Conservation (phyloP, 2,113 vertebrate genomes). For the Columba livia region DNA sequence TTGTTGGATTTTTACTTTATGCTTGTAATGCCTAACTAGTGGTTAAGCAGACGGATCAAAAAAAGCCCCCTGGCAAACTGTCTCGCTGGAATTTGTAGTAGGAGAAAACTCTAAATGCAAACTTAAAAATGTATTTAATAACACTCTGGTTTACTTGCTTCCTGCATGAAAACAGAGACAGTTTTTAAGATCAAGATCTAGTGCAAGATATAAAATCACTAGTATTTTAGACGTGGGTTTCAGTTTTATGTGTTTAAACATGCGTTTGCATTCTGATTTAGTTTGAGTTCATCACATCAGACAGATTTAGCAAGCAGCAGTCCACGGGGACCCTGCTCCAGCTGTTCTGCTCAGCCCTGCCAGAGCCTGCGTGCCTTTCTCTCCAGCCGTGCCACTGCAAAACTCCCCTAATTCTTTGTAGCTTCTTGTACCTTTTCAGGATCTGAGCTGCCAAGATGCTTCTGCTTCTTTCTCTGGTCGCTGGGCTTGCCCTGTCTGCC, state of each 20-base stretch:
- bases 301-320: background rate
- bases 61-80: background rate
- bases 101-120: background rate
- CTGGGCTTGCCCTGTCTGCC: constrained; percentile 2
- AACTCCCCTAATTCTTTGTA: background rate
- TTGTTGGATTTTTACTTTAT: background rate
- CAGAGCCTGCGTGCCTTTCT: background rate
- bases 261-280: background rate
- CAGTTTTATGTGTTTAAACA: background rate
- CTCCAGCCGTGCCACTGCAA: background rate
- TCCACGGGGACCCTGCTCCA: accelerated
- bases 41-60: background rate
- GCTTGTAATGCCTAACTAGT: background rate
- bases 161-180: background rate
- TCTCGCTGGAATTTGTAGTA: background rate
- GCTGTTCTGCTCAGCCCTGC: background rate
- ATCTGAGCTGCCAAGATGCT: constrained; percentile 36
- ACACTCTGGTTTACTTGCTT: background rate
- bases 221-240: background rate
- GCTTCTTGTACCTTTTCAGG: background rate
- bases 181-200: background rate
- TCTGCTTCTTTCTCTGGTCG: constrained; percentile 38
- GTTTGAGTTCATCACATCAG: background rate
- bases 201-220: background rate
- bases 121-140: background rate